Base-by-base conservation (phyloP, 2,113 vertebrate genomes). In the Lucifuga dentata region DNA sequence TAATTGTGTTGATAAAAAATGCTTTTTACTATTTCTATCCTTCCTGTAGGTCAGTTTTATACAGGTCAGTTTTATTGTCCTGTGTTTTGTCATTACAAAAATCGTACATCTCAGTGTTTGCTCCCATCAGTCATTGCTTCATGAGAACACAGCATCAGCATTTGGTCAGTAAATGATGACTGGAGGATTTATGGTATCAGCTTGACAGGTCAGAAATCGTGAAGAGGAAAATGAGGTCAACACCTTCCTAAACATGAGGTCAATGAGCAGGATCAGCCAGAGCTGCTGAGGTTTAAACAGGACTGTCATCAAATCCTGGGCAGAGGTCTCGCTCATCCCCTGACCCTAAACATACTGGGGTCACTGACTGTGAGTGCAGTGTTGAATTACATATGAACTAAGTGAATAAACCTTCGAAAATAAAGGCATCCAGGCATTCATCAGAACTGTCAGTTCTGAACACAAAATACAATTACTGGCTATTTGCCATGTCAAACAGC, bases 281-380 rank as follows among this genome's bases (percentile, higher is more conserved):
- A 79, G 71, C 53, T 2, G 5, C 51, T 38, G 5, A 16, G 11
- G 51, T 55, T 83, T 62, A 78, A 77, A 78, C 44, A 56, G 41
- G 32, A 60, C 72, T 80, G 68, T 81, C 81, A 72, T 80, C 72
- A 73, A 41, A 58, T 58, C 16, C 51, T 24, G 15, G 29, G 17
- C 57, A 36, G 55, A 53, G 60, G 63, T 69, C 48, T 63, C 33
- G 8, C 9, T 29, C 4, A 39, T 23, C 32, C n/a, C 44, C 20
- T 57, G 44, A 76, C 61, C 57, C 48, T 19, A 51, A 78, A 88
- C 65, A 78, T 5, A 61, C 38, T 11, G 57, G 20, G 68, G 29
- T 79, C 51, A 60, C 8, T 2, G 52, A 56, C 39, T 56, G 17
- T 19, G 45, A 40, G 63, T 72, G 15, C 11, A 44, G 62, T 49